Base-by-base conservation (phyloP, 2,113 vertebrate genomes). In the Morone saxatilis region DNA sequence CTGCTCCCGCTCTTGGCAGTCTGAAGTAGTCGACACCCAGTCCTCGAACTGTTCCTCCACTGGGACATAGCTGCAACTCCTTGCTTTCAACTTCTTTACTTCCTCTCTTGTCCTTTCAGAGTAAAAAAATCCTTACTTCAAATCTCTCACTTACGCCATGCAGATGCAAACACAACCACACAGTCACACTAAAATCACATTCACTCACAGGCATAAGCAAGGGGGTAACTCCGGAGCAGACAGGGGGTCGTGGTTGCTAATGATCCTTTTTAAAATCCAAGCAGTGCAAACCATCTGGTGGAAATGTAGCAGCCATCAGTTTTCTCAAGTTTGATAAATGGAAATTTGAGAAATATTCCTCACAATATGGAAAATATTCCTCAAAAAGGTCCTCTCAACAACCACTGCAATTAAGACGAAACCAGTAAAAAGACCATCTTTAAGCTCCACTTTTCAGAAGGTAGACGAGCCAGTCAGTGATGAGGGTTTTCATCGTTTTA, bases 11-110 rank as follows among this genome's bases (percentile, higher is more conserved):
- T 78, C 19, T 65, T 63, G 61, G 41, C 65, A 19, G 76, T 86
- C 63, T 84, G 83, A 82, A 81, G 76, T 31, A 77, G 75, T 8
- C n/a, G 63, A 75, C 61, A 87, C 47, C 84, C 88, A 51, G 80
- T 88, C 80, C 69, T 80, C 5, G 20, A 71, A 50, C 60, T 66
- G 61, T 70, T 77, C 61, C 88, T 89, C 88, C 86, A 80, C 75
- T 47, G 70, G 45, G 83, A 83, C 93, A 94, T 94, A 16, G 67
- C 78, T 74, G 76, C 81, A 40, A 62, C 56, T 80, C 71, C 66
- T 69, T 19, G 12, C 31, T 61, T 72, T 77, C 51, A 63, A 78
- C 60, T 87, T 63, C 8, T 76, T 78, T 43, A 16, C n/a, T 43
- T 87, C 71, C 45, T 85, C 25, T 76, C 47, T 67, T 72, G 60